Evolutionary conservation across 2,797 vertebrate genomes (phyloP), one percentile per base, ranked within the genome.

Genomic region (Bovichtus variegatus): DNA sequence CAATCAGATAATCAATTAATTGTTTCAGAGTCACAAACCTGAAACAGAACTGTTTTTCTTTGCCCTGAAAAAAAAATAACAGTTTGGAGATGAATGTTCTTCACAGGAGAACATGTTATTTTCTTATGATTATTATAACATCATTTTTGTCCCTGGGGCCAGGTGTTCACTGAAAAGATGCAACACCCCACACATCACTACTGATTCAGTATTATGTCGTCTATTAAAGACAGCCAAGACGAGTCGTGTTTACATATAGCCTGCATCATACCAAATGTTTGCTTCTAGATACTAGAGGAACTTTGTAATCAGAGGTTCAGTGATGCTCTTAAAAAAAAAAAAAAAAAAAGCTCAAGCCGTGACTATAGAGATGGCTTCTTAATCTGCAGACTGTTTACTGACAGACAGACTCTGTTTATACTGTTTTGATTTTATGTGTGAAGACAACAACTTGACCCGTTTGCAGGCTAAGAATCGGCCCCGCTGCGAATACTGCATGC

Each of bases 371-470:
- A 15, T 8, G 3, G 15, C 19, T 12, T 9, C 27, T 47, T 18
- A 34, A 59, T 53, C 53, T 57, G 81, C 78, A 66, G 60, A 34
- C 34, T 72, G 64, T 74, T 62, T 34, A 49, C 71, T 23, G 49
- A 23, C 61, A 69, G 36, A 23, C 53, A 12, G 16, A 19, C 29
- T 62, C 23, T 76, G 50, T 43, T 62, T 43, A 53, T 58, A 66
- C 11, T 3, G 49, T 50, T 78, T 51, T 40, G 51, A 68, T 61
- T 70, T 21, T 10, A 64, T 5, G 0, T 58, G 34, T 6, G 12
- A 66, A 66, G 11, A 68, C 18, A 46, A 71, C 58, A 81, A 13
- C 29, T 57, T 71, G 55, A 63, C 59, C 61, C 8, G 31, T 47
- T 75, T 67, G 16, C 34, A 66, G 18, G 25, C 19, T 9, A 51